A percentile compares a stretch with the other conserved stretches of the same genome.
Conservation (phyloP, 2,888 invertebrate species). For the Sesia bembeciformis region DNA sequence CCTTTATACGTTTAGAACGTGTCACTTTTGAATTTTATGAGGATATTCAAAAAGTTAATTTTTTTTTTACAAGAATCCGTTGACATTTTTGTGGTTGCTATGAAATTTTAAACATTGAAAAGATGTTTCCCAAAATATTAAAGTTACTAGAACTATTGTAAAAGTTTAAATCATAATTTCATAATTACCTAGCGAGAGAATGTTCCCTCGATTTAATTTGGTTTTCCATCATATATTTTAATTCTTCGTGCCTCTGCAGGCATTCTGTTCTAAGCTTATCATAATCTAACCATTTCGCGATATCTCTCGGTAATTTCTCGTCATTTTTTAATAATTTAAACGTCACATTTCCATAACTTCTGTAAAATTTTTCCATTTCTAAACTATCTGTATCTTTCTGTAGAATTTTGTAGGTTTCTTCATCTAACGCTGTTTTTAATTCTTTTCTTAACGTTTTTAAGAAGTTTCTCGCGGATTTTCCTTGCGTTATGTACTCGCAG, state of each 20-base stretch:
- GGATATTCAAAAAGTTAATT: no score
- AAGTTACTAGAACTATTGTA: no score
- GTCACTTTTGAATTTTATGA: no score
- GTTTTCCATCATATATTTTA: constrained; percentile 49
- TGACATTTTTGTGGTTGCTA: no score
- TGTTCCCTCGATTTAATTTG: constrained; percentile 39
- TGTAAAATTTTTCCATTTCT: constrained; percentile 45
- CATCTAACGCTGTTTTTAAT: constrained; percentile 58
- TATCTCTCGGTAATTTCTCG: constrained; percentile 58
- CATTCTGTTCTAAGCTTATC: constrained; percentile 74
- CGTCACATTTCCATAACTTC: constrained; percentile 70
- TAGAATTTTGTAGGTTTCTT: constrained; percentile 41
- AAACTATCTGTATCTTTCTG: constrained; percentile 25
- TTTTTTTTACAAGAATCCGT: no score
- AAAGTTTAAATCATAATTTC: constrained; percentile 4
- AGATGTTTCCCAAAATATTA: no score
- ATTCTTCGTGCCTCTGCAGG: constrained; percentile 47
- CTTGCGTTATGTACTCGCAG: constrained; percentile 78
- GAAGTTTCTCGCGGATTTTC: constrained; percentile 72
- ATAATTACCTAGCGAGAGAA: constrained; percentile 43
- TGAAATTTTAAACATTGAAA: no score
- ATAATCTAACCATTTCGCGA: constrained; percentile 75
- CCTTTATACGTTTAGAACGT: no score
- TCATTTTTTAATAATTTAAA: constrained; percentile 66
- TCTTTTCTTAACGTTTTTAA: constrained; percentile 74